These are phyloP conservation scores for Axis porcinus DNA, from an alignment of 2,113 vertebrate genomes.

Conservation along the genomic window DNA sequence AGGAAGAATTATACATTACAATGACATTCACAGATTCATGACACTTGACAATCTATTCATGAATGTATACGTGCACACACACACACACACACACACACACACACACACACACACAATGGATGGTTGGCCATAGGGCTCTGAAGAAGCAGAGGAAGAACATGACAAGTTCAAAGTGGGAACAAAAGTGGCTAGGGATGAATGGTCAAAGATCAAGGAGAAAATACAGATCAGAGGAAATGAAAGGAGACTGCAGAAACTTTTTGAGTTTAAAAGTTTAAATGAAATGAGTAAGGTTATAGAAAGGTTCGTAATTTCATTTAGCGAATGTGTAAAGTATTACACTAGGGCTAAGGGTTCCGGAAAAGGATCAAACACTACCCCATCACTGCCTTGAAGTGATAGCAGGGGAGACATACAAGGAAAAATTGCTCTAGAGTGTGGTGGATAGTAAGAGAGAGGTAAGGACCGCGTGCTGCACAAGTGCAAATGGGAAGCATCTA, in stretches of 20 bases:
- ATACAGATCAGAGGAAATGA: background rate
- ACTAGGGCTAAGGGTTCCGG: background rate
- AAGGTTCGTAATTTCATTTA: background rate
- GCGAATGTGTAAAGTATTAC: background rate
- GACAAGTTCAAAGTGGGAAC: background rate
- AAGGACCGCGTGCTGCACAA: background rate
- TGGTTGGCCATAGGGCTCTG: background rate
- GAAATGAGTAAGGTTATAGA: background rate
- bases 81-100: background rate
- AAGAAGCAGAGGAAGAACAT: background rate
- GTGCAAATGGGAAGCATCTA: background rate
- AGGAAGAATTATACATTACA: background rate
- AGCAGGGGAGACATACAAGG: background rate
- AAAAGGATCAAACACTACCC: background rate
- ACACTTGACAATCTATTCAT: background rate
- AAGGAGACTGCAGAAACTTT: background rate
- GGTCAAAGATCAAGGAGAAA: background rate
- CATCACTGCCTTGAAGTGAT: background rate
- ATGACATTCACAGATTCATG: background rate
- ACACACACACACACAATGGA: background rate
- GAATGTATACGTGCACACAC: background rate
- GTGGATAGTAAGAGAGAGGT: background rate
- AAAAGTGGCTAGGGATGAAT: background rate
- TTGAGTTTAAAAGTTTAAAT: background rate
- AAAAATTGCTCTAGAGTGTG: background rate